Evolutionary conservation across 2,797 vertebrate genomes (phyloP), one percentile per base, ranked within the genome.

Genomic region (Glossophaga mutica): DNA sequence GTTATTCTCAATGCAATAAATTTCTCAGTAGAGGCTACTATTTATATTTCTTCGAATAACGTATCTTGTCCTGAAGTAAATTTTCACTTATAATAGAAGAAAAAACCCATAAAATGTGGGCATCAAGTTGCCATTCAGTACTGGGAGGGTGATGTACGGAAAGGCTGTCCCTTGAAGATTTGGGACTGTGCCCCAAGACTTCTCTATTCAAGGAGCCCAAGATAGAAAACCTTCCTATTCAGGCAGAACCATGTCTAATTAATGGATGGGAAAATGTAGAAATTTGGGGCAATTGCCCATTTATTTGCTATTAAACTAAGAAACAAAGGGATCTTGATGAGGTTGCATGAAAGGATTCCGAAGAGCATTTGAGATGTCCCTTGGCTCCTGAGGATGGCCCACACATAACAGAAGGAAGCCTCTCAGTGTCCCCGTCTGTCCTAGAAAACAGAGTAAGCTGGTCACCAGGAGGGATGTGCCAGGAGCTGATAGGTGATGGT

Each of bases 71-170:
- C 44, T 55, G n/a, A 52, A 73, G 65, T 46, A 48, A 76, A 77
- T 3, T 50, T 34, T 55, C 67, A 52, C 21, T 39, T 67, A 59
- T 24, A 48, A 39, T 29, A 86, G 77, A 16, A 22, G n/a, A 78
- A 73, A 89, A 59, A 68, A 5, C 1, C 8, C 14, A 3, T 44
- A 29, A 71, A 76, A 14, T 46, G 39, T 1, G 59, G 42, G 39
- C 37, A 62, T 5, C 10, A 26, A 3, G 22, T 0, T 19, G 44
- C 57, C 55, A 21, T 14, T 70, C 37, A 39, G 39, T 24, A 3
- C 32, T 2, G 10, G 37, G 26, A 65, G 4, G 39, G 85, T 34
- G 68, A 50, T 0, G 1, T 15, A 9, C 0, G 0, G 12, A 44
- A 24, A n/a, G 15, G 39, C 52, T 42, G 42, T 52, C 2, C 39